Evolutionary conservation across 2,888 invertebrate genomes (phyloP).

Genomic region (Tachystola acroxantha): DNA sequence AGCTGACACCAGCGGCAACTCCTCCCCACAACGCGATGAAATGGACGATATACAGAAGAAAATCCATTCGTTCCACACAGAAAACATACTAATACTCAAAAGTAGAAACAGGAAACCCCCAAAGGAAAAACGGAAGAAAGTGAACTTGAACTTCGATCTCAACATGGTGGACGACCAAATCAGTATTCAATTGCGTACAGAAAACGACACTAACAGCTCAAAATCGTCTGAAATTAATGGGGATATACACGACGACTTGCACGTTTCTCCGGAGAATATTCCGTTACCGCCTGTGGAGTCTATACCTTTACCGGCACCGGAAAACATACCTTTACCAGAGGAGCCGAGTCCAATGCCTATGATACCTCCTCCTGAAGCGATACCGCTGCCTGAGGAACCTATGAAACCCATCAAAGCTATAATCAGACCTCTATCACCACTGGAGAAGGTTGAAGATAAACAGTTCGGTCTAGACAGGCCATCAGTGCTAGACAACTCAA

Average conservation of each 20-base stretch:
- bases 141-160: conserved; percentile 73
- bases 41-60: conserved; percentile 81
- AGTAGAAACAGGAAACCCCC: conserved; percentile 78
- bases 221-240: conserved; percentile 53
- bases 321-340: conserved; percentile 58
- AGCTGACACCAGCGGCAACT: conserved; percentile 70
- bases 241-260: conserved; percentile 52
- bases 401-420: conserved; percentile 32
- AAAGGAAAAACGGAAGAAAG: conserved; percentile 73
- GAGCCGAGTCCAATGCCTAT: conserved; percentile 49
- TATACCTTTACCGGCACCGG: conserved; percentile 63
- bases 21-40: conserved; percentile 73
- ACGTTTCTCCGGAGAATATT: conserved; percentile 60
- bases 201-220: conserved; percentile 34
- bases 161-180: conserved; percentile 74
- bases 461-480: conserved; percentile 34
- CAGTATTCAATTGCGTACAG: conserved; percentile 67
- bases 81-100: conserved; percentile 79
- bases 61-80: conserved; percentile 80
- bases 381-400: conserved; percentile 60
- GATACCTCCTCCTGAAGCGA: conserved; percentile 53
- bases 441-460: conserved; percentile 21
- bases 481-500: conserved; percentile 42
- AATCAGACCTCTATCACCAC: conserved; percentile 24
- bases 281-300: conserved; percentile 63